These are phyloP conservation scores for Troides oblongomaculatus DNA, from an alignment of 2,888 invertebrate species.

Conservation along the genomic window DNA sequence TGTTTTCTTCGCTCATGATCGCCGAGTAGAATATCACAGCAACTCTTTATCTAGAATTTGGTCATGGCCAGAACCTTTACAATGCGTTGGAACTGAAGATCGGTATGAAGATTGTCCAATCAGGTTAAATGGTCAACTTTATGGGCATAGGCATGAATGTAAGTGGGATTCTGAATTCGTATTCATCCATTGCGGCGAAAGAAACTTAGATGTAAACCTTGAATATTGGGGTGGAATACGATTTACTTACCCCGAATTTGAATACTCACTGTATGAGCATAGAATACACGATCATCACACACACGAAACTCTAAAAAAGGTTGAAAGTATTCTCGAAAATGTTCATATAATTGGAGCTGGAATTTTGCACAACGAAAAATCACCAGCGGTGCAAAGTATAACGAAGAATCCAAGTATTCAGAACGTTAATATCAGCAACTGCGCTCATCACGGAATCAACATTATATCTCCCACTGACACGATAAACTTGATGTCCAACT, in stretches of 20 bases:
- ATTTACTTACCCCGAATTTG: slow-evolving; percentile 93
- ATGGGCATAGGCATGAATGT: slow-evolving; percentile 91
- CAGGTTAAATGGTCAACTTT: slow-evolving; percentile 92
- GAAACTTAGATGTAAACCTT: slow-evolving; percentile 81
- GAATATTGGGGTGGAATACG: slow-evolving; percentile 98
- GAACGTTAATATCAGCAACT: slow-evolving; percentile 89
- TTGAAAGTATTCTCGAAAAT: slow-evolving; percentile 88
- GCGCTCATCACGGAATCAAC: slow-evolving; percentile 95
- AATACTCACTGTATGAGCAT: slow-evolving; percentile 90
- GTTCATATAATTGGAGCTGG: slow-evolving; percentile 96
- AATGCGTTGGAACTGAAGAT: slow-evolving; percentile 88
- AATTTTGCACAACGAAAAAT: slow-evolving; percentile 95
- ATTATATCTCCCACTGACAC: slow-evolving; percentile 93
- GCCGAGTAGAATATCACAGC: slow-evolving; percentile 92
- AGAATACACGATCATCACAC: slow-evolving; percentile 90
- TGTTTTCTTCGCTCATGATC: slow-evolving; percentile 91
- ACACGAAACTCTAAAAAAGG: slow-evolving; percentile 83
- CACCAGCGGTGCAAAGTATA: slow-evolving; percentile 94
- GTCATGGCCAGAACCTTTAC: slow-evolving; percentile 97
- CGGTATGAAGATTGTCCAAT: slow-evolving; percentile 91
- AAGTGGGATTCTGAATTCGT: slow-evolving; percentile 95
- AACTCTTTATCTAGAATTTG: slow-evolving; percentile 92
- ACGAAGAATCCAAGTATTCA: slow-evolving; percentile 90
- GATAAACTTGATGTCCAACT: slow-evolving; percentile 87
- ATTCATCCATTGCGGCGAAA: slow-evolving; percentile 93